Evolutionary conservation across 2,888 invertebrate species (phyloP).

Genomic region (Harpalus rufipes): DNA sequence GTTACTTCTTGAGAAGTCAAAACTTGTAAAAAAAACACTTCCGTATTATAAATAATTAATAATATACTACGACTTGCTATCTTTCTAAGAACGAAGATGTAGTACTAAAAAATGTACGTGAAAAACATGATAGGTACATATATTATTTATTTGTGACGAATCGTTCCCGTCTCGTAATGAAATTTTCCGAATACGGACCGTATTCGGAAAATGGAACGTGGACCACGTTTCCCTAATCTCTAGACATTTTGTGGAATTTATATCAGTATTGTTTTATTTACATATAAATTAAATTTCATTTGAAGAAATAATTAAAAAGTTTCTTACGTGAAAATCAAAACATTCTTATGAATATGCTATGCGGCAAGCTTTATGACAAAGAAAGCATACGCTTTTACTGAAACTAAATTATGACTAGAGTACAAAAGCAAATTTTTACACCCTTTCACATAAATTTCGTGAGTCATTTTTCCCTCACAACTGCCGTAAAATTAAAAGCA

Average conservation of each 20-base stretch:
- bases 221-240: neutral
- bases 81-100: too few relatives aligned
- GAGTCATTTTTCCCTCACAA: conserved; percentile 32
- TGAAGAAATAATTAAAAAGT: conserved; percentile 36
- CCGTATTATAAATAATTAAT: too few relatives aligned
- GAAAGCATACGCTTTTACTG: conserved; percentile 21
- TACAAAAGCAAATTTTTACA: conserved; percentile 42
- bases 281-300: conserved; percentile 49
- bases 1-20: too few relatives aligned
- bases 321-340: conserved; percentile 26
- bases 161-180: neutral
- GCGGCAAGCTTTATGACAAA: neutral
- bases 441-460: conserved; percentile 44
- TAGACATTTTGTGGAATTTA: neutral
- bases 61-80: too few relatives aligned
- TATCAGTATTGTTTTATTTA: conserved; percentile 34
- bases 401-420: conserved; percentile 29
- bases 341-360: conserved; percentile 38
- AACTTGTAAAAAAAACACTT: too few relatives aligned
- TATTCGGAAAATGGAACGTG: too few relatives aligned
- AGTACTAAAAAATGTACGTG: too few relatives aligned
- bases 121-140: neutral
- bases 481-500: conserved; percentile 46
- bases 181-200: neutral
- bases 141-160: too few relatives aligned